These are phyloP conservation scores for Strigamia maritima DNA, from an alignment of 2,888 invertebrate genomes.

Conservation along the genomic window DNA sequence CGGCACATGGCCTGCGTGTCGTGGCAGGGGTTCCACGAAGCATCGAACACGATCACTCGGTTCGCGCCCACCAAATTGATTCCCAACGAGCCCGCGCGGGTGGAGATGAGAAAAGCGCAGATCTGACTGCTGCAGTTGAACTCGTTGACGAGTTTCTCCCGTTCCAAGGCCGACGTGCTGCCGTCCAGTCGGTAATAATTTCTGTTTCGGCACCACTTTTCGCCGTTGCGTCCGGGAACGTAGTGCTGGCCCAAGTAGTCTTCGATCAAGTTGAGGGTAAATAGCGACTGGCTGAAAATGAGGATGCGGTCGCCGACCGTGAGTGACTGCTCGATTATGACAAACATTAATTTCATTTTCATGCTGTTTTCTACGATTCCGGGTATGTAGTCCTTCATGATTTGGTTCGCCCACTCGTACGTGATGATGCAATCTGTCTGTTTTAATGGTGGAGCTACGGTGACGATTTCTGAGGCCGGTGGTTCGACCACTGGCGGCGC, in stretches of 20 bases:
- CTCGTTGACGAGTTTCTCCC: slow-evolving; percentile 93
- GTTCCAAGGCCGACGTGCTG: slow-evolving; percentile 86
- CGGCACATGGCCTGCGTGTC: slow-evolving; percentile 96
- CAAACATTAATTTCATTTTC: slow-evolving; percentile 91
- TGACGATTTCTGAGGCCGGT: neutral
- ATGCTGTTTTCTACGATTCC: slow-evolving; percentile 89
- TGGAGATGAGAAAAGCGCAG: slow-evolving; percentile 91
- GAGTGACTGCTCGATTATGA: slow-evolving; percentile 84
- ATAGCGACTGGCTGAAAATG: slow-evolving; percentile 92
- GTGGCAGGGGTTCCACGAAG: slow-evolving; percentile 99
- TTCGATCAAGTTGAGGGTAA: slow-evolving; percentile 92
- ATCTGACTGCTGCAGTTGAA: slow-evolving; percentile 86
- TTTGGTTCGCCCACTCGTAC: slow-evolving; percentile 51
- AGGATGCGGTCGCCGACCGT: slow-evolving; percentile 82
- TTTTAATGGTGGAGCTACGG: neutral
- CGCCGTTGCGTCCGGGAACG: slow-evolving; percentile 53
- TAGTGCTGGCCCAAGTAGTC: slow-evolving; percentile 75
- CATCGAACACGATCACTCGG: slow-evolving; percentile 94
- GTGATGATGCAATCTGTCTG: neutral
- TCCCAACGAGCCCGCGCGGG: slow-evolving; percentile 91
- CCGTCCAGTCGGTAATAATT: slow-evolving; percentile 94
- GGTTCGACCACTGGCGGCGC: neutral
- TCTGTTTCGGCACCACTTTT: slow-evolving; percentile 60
- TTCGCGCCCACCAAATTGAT: slow-evolving; percentile 97
- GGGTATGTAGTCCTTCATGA: slow-evolving; percentile 65